Percentiles rank a stretch among this genome's conserved stretches.
phyloP scores from a whole-genome alignment of 2,888 invertebrate genomes.

The Drosophila lutescens region DNA sequence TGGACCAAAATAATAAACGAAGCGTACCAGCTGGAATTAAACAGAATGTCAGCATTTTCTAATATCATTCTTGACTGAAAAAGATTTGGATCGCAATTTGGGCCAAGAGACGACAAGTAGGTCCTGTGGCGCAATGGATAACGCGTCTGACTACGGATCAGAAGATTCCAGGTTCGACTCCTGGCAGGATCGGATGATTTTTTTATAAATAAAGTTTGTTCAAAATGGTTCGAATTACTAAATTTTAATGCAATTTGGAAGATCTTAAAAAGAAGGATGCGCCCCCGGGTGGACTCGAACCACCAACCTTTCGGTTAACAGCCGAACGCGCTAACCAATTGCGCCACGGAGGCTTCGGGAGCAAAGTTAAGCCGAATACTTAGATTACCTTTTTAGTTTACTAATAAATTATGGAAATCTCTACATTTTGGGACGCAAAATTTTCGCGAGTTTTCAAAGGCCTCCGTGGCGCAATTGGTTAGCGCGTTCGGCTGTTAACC shows the following conservation, averaged over 20 bases:
- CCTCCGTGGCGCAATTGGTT: slow-evolving; percentile 96
- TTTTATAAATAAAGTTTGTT: not conserved
- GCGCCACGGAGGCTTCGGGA: slow-evolving; percentile 89
- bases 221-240: too few species aligned
- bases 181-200: slow-evolving; percentile 83
- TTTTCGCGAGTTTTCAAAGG: slow-evolving; percentile 28
- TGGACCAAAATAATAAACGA: too few species aligned
- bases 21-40: too few species aligned
- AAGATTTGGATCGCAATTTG: too few species aligned
- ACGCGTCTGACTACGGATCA: slow-evolving; percentile 85
- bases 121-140: slow-evolving; percentile 85
- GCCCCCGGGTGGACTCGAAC: slow-evolving; percentile 99
- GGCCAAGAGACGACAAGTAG: slow-evolving; percentile 22
- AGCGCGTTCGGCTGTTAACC: slow-evolving; percentile 99
- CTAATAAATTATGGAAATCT: not conserved
- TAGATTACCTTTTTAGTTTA: too few species aligned
- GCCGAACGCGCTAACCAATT: slow-evolving; percentile 99
- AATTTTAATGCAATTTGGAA: slow-evolving; percentile 84
- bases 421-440: not conserved
- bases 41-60: too few species aligned
- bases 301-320: slow-evolving; percentile 99
- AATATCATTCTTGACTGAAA: too few species aligned
- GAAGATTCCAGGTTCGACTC: slow-evolving; percentile 85
- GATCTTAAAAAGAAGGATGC: not conserved
- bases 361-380: slow-evolving; percentile 72